Evolutionary conservation across 2,888 invertebrate species (phyloP).

Genomic region (Drosophila subquinaria): DNA sequence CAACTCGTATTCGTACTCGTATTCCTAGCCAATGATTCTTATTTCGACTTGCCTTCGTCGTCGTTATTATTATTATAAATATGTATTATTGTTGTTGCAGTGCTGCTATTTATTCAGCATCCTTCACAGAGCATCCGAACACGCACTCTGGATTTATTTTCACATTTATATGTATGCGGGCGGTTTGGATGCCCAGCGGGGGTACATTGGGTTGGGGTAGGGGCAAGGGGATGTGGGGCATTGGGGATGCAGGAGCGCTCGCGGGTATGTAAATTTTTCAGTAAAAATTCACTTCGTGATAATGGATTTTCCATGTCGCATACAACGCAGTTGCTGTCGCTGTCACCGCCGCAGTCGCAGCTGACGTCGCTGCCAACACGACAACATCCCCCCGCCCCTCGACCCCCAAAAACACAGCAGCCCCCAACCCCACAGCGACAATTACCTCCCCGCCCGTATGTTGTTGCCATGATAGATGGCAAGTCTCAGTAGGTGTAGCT

Average conservation of each 20-base stretch:
- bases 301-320: conserved; percentile 84
- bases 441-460: conserved; percentile 59
- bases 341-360: conserved; percentile 18
- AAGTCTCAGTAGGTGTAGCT: conserved; percentile 67
- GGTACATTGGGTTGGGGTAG: not conserved
- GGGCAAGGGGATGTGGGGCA: not conserved
- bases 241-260: conserved; percentile 44
- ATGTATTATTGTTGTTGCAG: conserved; percentile 25
- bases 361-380: conserved; percentile 41
- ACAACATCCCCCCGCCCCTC: conserved; percentile 31
- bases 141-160: conserved; percentile 80
- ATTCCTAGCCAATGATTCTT: conserved; percentile 47
- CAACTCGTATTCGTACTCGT: not conserved
- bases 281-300: conserved; percentile 82
- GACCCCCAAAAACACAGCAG: conserved; percentile 31
- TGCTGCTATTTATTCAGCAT: conserved; percentile 56
- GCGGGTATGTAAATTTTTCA: conserved; percentile 80
- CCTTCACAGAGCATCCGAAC: conserved; percentile 56
- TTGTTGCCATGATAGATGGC: conserved; percentile 72
- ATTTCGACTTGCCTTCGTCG: conserved; percentile 19
- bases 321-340: conserved; percentile 65
- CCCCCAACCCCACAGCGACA: conserved; percentile 55
- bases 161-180: conserved; percentile 73
- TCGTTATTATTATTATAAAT: conserved; percentile 20
- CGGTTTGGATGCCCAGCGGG: not conserved